A percentile compares a stretch with the other conserved stretches of the same genome.
Conservation (phyloP, 1,140 invertebrate genomes). For the Leptinotarsa texana region DNA sequence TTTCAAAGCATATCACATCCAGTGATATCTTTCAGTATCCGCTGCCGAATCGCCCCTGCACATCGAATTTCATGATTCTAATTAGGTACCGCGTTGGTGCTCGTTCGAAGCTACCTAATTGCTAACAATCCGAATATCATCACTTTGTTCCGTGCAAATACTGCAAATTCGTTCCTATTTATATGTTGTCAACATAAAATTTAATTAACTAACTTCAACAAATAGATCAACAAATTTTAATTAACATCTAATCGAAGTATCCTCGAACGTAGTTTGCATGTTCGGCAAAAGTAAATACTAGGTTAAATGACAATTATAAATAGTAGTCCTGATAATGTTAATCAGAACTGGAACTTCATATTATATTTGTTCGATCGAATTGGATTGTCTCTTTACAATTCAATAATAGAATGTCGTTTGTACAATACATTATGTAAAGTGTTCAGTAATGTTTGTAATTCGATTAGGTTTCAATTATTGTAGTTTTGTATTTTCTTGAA, state of each 20-base stretch:
- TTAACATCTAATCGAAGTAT: constrained; percentile 31
- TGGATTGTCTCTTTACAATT: constrained; percentile 9
- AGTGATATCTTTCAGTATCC: too few relatives aligned
- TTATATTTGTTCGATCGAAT: constrained; percentile 28
- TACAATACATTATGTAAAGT: too few relatives aligned
- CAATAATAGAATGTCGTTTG: background rate
- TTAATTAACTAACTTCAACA: constrained; percentile 31
- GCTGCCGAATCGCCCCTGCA: too few relatives aligned
- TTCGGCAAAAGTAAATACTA: constrained; percentile 30
- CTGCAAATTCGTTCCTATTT: constrained; percentile 19
- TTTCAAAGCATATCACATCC: too few relatives aligned
- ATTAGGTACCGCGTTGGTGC: background rate
- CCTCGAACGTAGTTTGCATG: constrained; percentile 27
- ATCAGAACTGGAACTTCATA: constrained; percentile 15
- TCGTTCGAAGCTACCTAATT: constrained; percentile 8
- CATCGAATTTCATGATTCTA: too few relatives aligned
- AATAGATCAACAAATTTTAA: constrained; percentile 31
- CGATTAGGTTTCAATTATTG: too few relatives aligned
- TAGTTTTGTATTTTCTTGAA: too few relatives aligned
- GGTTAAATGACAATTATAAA: constrained; percentile 30
- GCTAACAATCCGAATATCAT: constrained; percentile 24
- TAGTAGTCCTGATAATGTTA: constrained; percentile 27
- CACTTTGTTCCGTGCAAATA: constrained; percentile 19
- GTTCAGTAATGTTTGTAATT: too few relatives aligned
- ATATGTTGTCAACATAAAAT: constrained; percentile 29